Evolutionary conservation across 1,140 invertebrate genomes (phyloP), one percentile per base, ranked within the genome.

Genomic region (Arctopsyche grandis): DNA sequence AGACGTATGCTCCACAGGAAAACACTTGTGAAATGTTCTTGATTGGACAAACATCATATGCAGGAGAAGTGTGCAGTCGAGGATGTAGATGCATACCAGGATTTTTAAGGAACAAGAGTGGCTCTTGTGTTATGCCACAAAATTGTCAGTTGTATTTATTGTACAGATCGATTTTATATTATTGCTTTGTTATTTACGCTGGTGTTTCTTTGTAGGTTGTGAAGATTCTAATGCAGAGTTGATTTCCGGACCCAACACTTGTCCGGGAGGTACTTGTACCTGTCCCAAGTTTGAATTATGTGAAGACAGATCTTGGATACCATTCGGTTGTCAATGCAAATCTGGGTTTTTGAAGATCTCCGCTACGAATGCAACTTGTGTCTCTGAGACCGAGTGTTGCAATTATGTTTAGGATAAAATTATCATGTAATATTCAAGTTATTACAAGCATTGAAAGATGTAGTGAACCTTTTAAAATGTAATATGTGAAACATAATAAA

Each of bases 141-240:
- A 14, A 69, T 1, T 69, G 66, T 69, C 1, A 69, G 26, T 22
- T 0, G 5, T 60, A 1, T 21, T 21, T 7, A 16, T 60, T 21
- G 9, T 7, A 12, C 60, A 44, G 26, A 38, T 1, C 21, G 5
- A 26, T 56, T 69, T n/a, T 26, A 29, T 69, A 69, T 69, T 22
- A 16, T 38, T 14, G 14, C 5, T 69, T 44, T 29, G 22, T 12
- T 44, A 38, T 38, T 38, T 38, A 38, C 29, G 29, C 1, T 38
- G n/a, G 29, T 38, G 29, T 29, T n/a, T 43, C 43, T 75, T 60
- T 19, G 9, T 69, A 79, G 78, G 71, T 79, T 69, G 66, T 24
- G 66, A 21, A 16, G 58, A n/a, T 69, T 24, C 66, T 4, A 69
- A 69, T 14, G 9, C 66, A 1, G 38, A 38, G 14, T 38, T 38